A percentile compares a stretch with the other conserved stretches of the same genome.
Evolutionary conservation across 2,113 vertebrate species (phyloP).

Genomic region (Falcunculus frontatus): DNA sequence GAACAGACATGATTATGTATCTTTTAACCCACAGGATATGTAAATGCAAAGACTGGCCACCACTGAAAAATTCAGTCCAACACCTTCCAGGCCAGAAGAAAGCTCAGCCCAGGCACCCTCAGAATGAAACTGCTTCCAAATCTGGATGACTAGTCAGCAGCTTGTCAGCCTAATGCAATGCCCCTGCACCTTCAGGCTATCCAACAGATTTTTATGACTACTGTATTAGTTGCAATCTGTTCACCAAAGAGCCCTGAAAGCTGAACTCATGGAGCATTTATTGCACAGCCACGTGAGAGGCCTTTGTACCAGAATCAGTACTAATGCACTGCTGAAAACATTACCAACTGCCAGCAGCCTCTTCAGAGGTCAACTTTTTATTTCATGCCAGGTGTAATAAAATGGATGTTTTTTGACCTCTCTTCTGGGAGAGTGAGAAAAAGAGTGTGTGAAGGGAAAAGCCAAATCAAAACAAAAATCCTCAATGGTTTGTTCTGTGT

Average conservation of each 20-base stretch:
- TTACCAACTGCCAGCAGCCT: conserved; percentile 5
- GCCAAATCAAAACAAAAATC: background rate
- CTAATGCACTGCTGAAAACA: background rate
- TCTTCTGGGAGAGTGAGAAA: background rate
- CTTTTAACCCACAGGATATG: background rate
- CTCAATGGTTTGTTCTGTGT: background rate
- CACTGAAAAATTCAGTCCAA: background rate
- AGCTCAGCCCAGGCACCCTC: conserved; percentile 9
- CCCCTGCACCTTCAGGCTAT: background rate
- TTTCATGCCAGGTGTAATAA: background rate
- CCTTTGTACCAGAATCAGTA: background rate
- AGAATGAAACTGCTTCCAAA: conserved; percentile 6
- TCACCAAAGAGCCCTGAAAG: background rate
- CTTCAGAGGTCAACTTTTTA: background rate
- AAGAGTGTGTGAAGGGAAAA: background rate
- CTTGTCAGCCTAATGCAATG: background rate
- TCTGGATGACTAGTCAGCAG: background rate
- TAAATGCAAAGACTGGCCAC: conserved; percentile 15
- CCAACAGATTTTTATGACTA: background rate
- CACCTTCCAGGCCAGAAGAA: background rate
- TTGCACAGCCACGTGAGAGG: background rate
- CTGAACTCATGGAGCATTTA: background rate
- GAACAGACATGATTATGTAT: background rate
- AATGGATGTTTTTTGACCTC: background rate
- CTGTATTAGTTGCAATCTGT: conserved; percentile 28